A percentile compares a stretch with the other conserved stretches of the same genome.
These are phyloP conservation scores for Virgularia gustaviana DNA, from an alignment of 92 coral and sea anemone species.

Conservation along the genomic window DNA sequence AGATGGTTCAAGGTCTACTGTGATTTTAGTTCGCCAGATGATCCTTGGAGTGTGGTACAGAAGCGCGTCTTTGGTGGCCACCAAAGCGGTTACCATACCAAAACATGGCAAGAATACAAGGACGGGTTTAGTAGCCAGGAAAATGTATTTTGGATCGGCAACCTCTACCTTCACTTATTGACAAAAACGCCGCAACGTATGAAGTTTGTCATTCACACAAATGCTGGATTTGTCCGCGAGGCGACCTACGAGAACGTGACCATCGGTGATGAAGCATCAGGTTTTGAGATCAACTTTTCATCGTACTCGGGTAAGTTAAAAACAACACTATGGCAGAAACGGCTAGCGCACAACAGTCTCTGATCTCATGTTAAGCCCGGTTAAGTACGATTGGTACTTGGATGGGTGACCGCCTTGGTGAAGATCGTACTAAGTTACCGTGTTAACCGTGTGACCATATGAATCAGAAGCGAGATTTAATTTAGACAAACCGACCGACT, in stretches of 20 bases:
- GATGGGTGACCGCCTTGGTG: too few relatives aligned
- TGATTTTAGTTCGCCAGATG: conserved; percentile 50
- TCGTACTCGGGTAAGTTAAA: conserved; percentile 5
- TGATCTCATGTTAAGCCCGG: too few relatives aligned
- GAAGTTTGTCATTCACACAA: neutral
- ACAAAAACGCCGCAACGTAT: conserved; percentile 12
- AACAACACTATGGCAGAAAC: neutral
- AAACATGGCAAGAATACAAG: conserved; percentile 37
- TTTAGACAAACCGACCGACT: too few relatives aligned
- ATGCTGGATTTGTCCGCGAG: neutral
- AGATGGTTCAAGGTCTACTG: conserved; percentile 25
- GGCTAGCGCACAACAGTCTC: too few relatives aligned
- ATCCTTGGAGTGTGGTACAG: conserved; percentile 58
- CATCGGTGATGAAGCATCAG: conserved; percentile 13
- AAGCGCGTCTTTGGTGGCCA: conserved; percentile 15
- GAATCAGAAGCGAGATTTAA: too few relatives aligned
- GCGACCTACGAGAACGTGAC: conserved; percentile 13
- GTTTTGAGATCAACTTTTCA: conserved; percentile 12
- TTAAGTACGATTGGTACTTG: too few relatives aligned
- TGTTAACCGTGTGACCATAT: too few relatives aligned
- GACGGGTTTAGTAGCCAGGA: conserved; percentile 41
- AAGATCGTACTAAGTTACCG: too few relatives aligned
- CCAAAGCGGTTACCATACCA: conserved; percentile 7
- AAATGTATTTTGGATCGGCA: conserved; percentile 52
- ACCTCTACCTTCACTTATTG: conserved; percentile 22